A percentile compares a stretch with the other conserved stretches of the same genome.
phyloP scores from a whole-genome alignment of 2,888 invertebrate species.

The Tinea trinotella region DNA sequence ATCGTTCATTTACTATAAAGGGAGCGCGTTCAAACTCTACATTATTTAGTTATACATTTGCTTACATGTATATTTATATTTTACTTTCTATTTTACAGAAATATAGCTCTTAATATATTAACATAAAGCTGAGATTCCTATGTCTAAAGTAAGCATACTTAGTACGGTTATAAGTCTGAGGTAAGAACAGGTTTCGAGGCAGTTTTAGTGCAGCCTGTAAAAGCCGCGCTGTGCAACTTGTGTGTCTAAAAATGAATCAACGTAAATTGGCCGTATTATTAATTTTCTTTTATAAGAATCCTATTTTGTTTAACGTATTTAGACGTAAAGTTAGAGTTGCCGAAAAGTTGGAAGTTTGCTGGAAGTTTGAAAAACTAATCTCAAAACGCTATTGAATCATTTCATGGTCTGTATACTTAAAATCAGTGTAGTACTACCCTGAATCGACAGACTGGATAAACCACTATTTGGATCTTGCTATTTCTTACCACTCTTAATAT shows the following conservation, averaged over 20 bases:
- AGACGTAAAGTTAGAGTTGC: no score
- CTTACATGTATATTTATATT: neutral
- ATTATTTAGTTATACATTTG: neutral
- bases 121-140: neutral
- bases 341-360: no score
- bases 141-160: neutral
- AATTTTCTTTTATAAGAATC: neutral
- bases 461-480: no score
- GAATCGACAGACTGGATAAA: no score
- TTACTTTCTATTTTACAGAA: neutral
- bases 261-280: conserved; percentile 28
- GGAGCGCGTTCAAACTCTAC: conserved; percentile 30
- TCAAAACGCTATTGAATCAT: no score
- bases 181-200: conserved; percentile 54
- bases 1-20: conserved; percentile 62
- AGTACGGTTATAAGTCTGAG: neutral
- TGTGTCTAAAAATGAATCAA: conserved; percentile 27
- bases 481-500: no score
- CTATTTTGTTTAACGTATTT: no score
- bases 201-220: conserved; percentile 35
- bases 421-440: no score
- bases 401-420: no score
- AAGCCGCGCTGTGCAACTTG: conserved; percentile 17
- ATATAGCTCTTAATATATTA: neutral
- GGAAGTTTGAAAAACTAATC: no score